A percentile compares a stretch with the other conserved stretches of the same genome.
phyloP scores from a whole-genome alignment of 2,888 invertebrate genomes.

The Sialis lutaria region DNA sequence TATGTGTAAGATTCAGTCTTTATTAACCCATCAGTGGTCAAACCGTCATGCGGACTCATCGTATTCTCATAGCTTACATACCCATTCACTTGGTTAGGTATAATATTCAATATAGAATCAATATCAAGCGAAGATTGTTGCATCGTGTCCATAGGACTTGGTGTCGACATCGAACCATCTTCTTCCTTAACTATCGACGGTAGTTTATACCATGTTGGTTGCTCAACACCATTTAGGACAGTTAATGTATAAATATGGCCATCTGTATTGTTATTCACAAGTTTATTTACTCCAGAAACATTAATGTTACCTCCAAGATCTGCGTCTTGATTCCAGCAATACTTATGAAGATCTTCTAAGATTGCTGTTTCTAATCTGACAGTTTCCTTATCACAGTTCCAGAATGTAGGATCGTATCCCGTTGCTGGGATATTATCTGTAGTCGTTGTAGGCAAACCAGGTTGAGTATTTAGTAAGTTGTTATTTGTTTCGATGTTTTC shows the following conservation, averaged over 20 bases:
- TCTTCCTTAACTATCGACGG: conserved; percentile 45
- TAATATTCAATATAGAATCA: conserved; percentile 62
- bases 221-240: conserved; percentile 60
- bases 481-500: conserved; percentile 38
- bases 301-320: conserved; percentile 32
- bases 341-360: conserved; percentile 71
- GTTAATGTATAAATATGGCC: conserved; percentile 74
- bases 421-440: conserved; percentile 8
- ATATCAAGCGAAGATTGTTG: conserved; percentile 50
- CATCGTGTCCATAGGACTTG: conserved; percentile 34
- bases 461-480: conserved; percentile 20
- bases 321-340: conserved; percentile 58
- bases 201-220: conserved; percentile 30
- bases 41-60: conserved; percentile 24
- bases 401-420: conserved; percentile 31
- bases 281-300: conserved; percentile 17
- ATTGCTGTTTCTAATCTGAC: conserved; percentile 56
- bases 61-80: conserved; percentile 41
- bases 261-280: conserved; percentile 41
- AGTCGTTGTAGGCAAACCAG: conserved; percentile 26
- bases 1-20: conserved; percentile 58
- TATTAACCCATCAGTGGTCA: conserved; percentile 38
- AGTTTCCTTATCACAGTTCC: conserved; percentile 55
- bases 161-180: conserved; percentile 40
- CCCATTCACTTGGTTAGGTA: conserved; percentile 29